Evolutionary conservation across 2,888 invertebrate species (phyloP).

Genomic region (Aporophyla lueneburgensis): DNA sequence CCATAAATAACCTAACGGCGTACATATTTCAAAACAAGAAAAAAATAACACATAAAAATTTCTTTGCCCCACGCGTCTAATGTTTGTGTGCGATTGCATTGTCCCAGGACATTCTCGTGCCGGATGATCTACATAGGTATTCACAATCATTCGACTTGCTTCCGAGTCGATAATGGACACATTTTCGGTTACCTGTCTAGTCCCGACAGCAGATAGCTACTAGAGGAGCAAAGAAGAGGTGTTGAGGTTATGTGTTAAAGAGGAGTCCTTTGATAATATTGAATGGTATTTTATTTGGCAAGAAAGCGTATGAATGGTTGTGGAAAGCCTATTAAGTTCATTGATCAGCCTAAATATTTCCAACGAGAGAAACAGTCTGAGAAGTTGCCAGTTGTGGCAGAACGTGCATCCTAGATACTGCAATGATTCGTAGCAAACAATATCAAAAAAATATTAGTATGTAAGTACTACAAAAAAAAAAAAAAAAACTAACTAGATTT

Average conservation of each 20-base stretch:
- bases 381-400: background rate
- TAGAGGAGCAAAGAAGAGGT: too few relatives aligned
- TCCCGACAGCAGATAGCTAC: background rate
- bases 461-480: background rate
- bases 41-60: constrained; percentile 89
- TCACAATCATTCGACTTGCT: background rate
- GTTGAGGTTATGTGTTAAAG: too few relatives aligned
- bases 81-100: constrained; percentile 81
- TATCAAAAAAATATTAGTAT: background rate
- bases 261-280: too few relatives aligned
- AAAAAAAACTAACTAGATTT: background rate
- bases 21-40: constrained; percentile 91
- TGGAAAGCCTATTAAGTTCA: background rate
- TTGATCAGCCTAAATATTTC: background rate
- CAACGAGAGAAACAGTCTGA: background rate
- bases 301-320: background rate
- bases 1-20: constrained; percentile 90
- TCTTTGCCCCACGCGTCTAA: constrained; percentile 89
- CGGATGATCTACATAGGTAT: constrained; percentile 3
- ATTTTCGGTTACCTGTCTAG: background rate
- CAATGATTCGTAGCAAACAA: background rate
- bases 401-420: background rate
- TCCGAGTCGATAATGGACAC: background rate
- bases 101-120: constrained; percentile 56
- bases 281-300: too few relatives aligned